phyloP scores from a whole-genome alignment of 2,113 vertebrate species.

The Actenoides hombroni region DNA sequence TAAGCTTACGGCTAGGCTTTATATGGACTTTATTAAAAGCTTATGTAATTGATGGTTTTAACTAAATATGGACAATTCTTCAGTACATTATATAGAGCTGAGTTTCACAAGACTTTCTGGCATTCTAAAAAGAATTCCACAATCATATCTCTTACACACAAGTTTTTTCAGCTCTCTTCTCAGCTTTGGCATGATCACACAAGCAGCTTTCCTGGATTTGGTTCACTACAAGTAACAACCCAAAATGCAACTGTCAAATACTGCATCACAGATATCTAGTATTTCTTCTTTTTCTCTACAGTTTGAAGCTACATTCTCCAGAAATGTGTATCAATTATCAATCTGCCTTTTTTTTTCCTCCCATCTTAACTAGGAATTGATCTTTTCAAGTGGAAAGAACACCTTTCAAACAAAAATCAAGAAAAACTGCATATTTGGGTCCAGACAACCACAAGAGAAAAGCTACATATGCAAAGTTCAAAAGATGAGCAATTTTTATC shows the following conservation, averaged over 20 bases:
- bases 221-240: background rate
- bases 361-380: background rate
- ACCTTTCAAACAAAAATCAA: background rate
- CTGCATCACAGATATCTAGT: background rate
- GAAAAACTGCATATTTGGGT: background rate
- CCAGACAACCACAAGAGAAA: background rate
- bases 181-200: background rate
- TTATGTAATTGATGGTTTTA: background rate
- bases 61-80: background rate
- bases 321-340: background rate
- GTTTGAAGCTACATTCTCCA: background rate
- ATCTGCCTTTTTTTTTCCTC: background rate
- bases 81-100: background rate
- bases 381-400: background rate
- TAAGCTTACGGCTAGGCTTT: background rate
- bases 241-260: background rate
- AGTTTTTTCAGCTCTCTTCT: background rate
- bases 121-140: background rate
- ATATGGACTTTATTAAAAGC: background rate
- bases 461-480: background rate
- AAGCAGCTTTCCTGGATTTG: background rate
- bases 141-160: accelerated
- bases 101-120: background rate
- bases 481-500: background rate
- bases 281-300: background rate